Base-by-base conservation (phyloP, 2,888 invertebrate species). In the Drosophila tripunctata region DNA sequence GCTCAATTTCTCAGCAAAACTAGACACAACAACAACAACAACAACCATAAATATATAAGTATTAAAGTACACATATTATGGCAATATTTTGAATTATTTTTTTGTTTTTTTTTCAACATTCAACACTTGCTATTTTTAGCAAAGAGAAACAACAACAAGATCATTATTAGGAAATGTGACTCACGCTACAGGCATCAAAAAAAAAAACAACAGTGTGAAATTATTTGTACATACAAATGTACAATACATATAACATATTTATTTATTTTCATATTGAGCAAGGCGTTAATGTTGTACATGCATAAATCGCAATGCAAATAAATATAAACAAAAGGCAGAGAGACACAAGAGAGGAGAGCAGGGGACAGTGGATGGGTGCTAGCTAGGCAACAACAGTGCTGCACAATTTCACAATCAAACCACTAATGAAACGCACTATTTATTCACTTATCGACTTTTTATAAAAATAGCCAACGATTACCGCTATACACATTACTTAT, bases 81-180 rank as follows among this genome's bases (percentile, higher is more conserved):
- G 62, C 76, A 78, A 68, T 73, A 77, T 77, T 80, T 64, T 66
- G 52, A 56, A 55, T 63, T n/a, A n/a, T n/a, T n/a, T n/a, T n/a
- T n/a, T n/a, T n/a, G n/a, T n/a, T n/a, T n/a, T n/a, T n/a, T n/a
- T 64, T 71, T 30, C 40, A 66, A 66, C 48, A 61, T 61, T 72
- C 67, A 55, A 66, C 67, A 66, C 41, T 54, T 58, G 71, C 71
- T 73, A 73, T 75, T 75, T 73, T 40, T 75, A 75, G 75, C 33
- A 45, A 15, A 36, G 14, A 45, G 44, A 50, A 58, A 65, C 22
- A 61, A 5, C 44, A 65, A 36, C 21, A 47, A 12, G 35, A 68
- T 24, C 61, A 57, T 61, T 71, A 50, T 56, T 57, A 44, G 12
- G 41, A 71, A 67, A 56, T 71, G 56, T 71, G 70, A 74, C 55